These are phyloP conservation scores for Peromyscus californicus DNA, from an alignment of 2,113 vertebrate species.

Conservation along the genomic window DNA sequence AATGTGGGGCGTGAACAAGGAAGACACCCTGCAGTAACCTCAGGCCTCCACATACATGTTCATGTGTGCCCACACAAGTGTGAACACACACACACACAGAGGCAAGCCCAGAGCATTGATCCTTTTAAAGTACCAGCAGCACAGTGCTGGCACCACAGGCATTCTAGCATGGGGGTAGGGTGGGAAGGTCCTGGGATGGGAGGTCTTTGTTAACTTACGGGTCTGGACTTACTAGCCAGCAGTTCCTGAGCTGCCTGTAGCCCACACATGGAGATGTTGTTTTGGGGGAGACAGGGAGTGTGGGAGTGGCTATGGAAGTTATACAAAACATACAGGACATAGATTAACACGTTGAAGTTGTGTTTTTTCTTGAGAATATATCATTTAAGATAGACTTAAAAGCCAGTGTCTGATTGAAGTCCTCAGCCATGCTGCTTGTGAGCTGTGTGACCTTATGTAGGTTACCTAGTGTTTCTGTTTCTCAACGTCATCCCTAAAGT, in stretches of 20 bases:
- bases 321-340: neutral
- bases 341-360: neutral
- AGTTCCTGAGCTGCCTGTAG: neutral
- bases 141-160: neutral
- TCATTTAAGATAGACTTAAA: neutral
- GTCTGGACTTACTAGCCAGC: neutral
- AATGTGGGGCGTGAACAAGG: neutral
- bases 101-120: neutral
- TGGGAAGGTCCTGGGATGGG: neutral
- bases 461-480: neutral
- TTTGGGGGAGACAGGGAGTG: neutral
- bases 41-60: too few species aligned
- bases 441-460: neutral
- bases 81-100: neutral
- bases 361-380: neutral
- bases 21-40: neutral
- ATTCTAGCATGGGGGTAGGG: too few species aligned
- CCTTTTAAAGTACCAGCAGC: neutral
- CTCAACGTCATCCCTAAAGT: neutral
- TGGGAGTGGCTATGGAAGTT: neutral
- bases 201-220: neutral
- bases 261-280: neutral
- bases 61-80: neutral
- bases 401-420: neutral
- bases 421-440: neutral